Evolutionary conservation across 2,113 vertebrate species (phyloP), one percentile per base, ranked within the genome.

Genomic region (Condylura cristata): DNA sequence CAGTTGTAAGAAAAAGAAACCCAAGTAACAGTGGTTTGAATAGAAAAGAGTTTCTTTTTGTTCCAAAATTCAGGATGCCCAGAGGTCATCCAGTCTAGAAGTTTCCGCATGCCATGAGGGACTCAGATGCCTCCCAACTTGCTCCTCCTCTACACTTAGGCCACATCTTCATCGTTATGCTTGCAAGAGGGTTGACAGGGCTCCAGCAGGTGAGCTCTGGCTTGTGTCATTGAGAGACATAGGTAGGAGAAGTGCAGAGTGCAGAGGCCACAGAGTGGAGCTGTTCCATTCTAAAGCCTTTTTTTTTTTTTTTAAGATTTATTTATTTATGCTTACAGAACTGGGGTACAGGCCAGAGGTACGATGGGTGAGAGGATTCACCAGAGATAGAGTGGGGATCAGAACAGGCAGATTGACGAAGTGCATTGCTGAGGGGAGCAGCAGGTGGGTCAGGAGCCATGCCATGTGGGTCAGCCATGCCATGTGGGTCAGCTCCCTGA

Each of bases 1-100:
- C 13, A 24, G 58, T 34, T 84, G 80, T 48, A 92, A 66, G 30
- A 68, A 30, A 84, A 39, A 66, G 66, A 56, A 65, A 37, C 48
- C 18, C 6, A 12, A 88, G 37, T 75, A 48, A 63, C 68, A 32
- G 12, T 80, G 44, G 37, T 76, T 89, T 86, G 74, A 66, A 74
- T 13, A 30, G 3, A 28, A 6, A 86, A 28, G 68, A 34, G 4
- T 84, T 66, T 56, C 26, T 48, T 60, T 83, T 48, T 70, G 61
- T 71, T 83, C 32, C 18, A 37, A 3, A 30, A 32, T 44, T 0
- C 13, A 11, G 14, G 22, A 26, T 8, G 11, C 6, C 26, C 65
- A 17, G 53, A 56, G 39, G 34, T 46, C 5, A 41, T 60, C 17
- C 37, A 26, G 44, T 11, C 39, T 18, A 48, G 39, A 30, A 30